Evolutionary conservation across 2,113 vertebrate species (phyloP).

Genomic region (Oxygymnocypris stewartii): DNA sequence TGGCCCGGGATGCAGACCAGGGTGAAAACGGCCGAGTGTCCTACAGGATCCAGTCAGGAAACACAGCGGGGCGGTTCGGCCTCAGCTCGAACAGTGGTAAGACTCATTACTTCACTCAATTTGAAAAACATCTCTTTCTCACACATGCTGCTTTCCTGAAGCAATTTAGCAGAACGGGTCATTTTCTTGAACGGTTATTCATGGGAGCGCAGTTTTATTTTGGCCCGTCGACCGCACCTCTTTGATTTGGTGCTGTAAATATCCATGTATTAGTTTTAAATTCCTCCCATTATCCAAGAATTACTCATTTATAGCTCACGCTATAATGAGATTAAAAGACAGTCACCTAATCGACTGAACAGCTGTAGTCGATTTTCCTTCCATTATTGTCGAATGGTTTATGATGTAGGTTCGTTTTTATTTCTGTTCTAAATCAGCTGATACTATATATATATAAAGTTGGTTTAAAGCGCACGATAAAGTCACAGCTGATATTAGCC

Average conservation of each 20-base stretch:
- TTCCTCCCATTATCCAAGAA: conserved; percentile 55
- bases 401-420: conserved; percentile 56
- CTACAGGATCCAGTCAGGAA: conserved; percentile 83
- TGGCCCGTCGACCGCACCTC: conserved; percentile 34
- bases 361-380: conserved; percentile 64
- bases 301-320: conserved; percentile 49
- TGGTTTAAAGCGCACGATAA: conserved; percentile 11
- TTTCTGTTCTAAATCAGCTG: conserved; percentile 63
- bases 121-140: conserved; percentile 9
- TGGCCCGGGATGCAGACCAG: conserved; percentile 86
- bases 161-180: conserved; percentile 53
- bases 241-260: conserved; percentile 62
- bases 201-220: conserved; percentile 64
- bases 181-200: conserved; percentile 57
- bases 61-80: conserved; percentile 81
- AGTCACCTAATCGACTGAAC: conserved; percentile 66
- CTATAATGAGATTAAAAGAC: conserved; percentile 60
- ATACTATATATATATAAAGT: conserved; percentile 22
- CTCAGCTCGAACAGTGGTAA: conserved; percentile 88
- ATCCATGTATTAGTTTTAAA: conserved; percentile 41
- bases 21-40: conserved; percentile 90
- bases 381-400: conserved; percentile 65
- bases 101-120: conserved; percentile 41
- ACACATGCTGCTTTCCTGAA: conserved; percentile 34
- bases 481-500: conserved; percentile 39